A percentile compares a stretch with the other conserved stretches of the same genome.
Conservation (phyloP, 2,113 vertebrate genomes). For the Benitochromis conjunctus region DNA sequence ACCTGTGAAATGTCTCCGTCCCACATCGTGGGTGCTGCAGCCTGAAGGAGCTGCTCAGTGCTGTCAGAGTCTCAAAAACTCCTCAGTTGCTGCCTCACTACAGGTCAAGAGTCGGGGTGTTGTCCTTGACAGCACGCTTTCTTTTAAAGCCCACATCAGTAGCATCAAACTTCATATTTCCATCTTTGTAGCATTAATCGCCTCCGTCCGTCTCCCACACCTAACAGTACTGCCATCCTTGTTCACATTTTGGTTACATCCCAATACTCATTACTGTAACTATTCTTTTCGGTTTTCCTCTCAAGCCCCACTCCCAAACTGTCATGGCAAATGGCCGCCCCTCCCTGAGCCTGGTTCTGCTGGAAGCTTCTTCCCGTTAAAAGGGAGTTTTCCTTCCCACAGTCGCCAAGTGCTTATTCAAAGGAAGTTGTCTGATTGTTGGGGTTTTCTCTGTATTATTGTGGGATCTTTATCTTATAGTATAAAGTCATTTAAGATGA, state of each 20-base stretch:
- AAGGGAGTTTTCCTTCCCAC: background rate
- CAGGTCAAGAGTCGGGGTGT: background rate
- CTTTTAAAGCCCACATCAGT: background rate
- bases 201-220: background rate
- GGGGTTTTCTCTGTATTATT: background rate
- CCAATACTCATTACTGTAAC: background rate
- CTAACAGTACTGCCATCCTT: background rate
- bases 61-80: background rate
- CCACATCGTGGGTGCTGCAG: no score
- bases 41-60: no score
- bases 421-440: accelerated
- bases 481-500: background rate
- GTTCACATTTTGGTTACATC: background rate
- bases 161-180: background rate
- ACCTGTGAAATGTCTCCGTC: no score
- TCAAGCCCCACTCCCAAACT: background rate
- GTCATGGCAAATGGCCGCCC: background rate
- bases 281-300: background rate
- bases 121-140: background rate
- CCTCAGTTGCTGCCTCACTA: background rate
- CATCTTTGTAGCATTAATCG: background rate
- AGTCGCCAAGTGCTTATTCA: background rate
- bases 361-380: background rate
- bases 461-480: background rate
- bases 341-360: background rate